Conservation (phyloP, 2,888 invertebrate genomes). For the Epiblema foenella region DNA sequence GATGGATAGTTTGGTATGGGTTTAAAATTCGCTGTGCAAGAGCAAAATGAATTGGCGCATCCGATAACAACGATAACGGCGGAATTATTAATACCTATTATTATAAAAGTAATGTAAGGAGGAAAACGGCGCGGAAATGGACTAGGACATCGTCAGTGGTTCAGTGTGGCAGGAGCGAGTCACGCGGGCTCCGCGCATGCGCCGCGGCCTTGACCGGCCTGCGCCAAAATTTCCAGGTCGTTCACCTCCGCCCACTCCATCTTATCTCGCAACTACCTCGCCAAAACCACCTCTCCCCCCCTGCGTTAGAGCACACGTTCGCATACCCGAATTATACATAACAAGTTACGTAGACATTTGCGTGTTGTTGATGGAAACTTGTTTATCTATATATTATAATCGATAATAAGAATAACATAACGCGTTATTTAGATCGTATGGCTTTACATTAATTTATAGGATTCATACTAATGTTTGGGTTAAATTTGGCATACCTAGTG, state of each 20-base stretch:
- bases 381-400: too few relatives aligned
- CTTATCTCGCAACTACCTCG: slow-evolving; percentile 60
- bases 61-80: neutral
- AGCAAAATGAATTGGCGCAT: neutral
- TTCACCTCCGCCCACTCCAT: slow-evolving; percentile 79
- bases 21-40: neutral
- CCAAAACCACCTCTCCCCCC: slow-evolving; percentile 57
- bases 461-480: neutral
- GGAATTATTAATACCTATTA: too few relatives aligned
- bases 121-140: slow-evolving; percentile 35
- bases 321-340: slow-evolving; percentile 59
- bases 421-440: slow-evolving; percentile 47
- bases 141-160: slow-evolving; percentile 42
- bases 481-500: neutral
- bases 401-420: slow-evolving; percentile 67
- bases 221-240: slow-evolving; percentile 84
- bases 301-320: slow-evolving; percentile 52
- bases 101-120: slow-evolving; percentile 1
- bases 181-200: slow-evolving; percentile 60
- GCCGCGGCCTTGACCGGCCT: slow-evolving; percentile 82
- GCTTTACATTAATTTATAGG: slow-evolving; percentile 5
- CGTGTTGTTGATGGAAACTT: slow-evolving; percentile 76
- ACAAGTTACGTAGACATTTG: slow-evolving; percentile 60
- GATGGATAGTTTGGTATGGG: neutral
- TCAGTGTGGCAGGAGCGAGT: slow-evolving; percentile 46